Percentiles rank a stretch among this genome's conserved stretches.
These are phyloP conservation scores for Molorchus minor DNA, from an alignment of 2,888 invertebrate genomes.

Conservation along the genomic window DNA sequence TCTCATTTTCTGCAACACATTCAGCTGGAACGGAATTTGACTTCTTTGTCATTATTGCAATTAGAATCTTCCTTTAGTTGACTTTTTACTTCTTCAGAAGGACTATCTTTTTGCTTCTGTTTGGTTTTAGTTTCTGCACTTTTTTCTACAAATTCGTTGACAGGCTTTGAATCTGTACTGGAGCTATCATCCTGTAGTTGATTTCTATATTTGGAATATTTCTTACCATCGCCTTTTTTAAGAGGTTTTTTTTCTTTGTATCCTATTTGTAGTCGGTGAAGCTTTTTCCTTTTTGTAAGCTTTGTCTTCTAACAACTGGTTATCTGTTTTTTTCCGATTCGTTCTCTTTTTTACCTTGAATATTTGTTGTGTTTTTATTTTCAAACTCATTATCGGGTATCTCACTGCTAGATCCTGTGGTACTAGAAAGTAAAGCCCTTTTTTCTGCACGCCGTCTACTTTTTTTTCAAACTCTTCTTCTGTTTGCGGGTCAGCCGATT, in stretches of 20 bases:
- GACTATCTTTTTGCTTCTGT: neutral
- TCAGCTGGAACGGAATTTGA: no score
- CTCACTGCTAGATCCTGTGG: constrained; percentile 49
- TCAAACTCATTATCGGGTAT: constrained; percentile 31
- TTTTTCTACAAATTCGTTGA: constrained; percentile 26
- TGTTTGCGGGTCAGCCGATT: constrained; percentile 31
- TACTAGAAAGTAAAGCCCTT: constrained; percentile 43
- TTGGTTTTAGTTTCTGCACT: neutral
- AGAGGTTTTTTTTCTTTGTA: constrained; percentile 40
- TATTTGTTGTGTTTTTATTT: neutral
- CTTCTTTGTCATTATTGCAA: no score
- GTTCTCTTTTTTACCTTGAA: constrained; percentile 8
- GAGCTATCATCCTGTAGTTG: constrained; percentile 26
- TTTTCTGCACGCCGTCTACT: constrained; percentile 41
- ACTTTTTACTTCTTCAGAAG: no score
- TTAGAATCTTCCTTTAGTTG: no score
- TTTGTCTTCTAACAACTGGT: constrained; percentile 1
- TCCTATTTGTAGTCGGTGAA: constrained; percentile 19
- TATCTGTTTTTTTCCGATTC: neutral
- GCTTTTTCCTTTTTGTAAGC: neutral
- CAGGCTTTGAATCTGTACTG: constrained; percentile 22
- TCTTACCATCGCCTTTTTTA: constrained; percentile 41
- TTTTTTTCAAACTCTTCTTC: constrained; percentile 42
- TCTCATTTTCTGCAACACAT: no score
- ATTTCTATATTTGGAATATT: constrained; percentile 41